Evolutionary conservation across 1,140 invertebrate species (phyloP).

Genomic region (Amyelois transitella): DNA sequence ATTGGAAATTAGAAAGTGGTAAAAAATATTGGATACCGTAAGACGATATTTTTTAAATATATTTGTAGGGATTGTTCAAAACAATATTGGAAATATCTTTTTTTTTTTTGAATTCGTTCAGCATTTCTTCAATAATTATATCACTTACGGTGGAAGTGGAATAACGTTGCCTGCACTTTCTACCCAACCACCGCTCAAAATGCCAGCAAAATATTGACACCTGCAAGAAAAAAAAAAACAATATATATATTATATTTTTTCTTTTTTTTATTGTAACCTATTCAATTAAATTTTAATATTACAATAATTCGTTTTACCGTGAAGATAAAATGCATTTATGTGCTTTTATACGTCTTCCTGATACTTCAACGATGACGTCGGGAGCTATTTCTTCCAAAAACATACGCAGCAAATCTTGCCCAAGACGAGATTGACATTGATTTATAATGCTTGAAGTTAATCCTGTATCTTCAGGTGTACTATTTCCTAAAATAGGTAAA

Average conservation of each 20-base stretch:
- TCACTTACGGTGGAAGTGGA: constrained; percentile 84
- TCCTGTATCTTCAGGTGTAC: constrained; percentile 50
- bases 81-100: too few relatives aligned
- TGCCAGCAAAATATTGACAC: constrained; percentile 93
- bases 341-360: constrained; percentile 84
- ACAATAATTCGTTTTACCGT: constrained; percentile 56
- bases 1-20: too few relatives aligned
- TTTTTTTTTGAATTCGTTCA: too few relatives aligned
- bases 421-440: constrained; percentile 76
- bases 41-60: too few relatives aligned
- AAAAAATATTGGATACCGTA: too few relatives aligned
- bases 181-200: constrained; percentile 89
- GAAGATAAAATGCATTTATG: constrained; percentile 93
- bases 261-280: neutral
- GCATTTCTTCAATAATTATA: too few relatives aligned
- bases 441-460: constrained; percentile 52
- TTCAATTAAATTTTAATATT: neutral
- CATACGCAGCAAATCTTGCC: constrained; percentile 90
- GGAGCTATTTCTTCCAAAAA: constrained; percentile 91
- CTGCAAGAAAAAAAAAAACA: constrained; percentile 31
- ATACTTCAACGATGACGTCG: constrained; percentile 88
- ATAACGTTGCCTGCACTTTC: constrained; percentile 86
- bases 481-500: constrained; percentile 36
- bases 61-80: too few relatives aligned
- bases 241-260: too few relatives aligned